Percentiles rank a stretch among this genome's conserved stretches.
Evolutionary conservation across 2,888 invertebrate genomes (phyloP).

Genomic region (Chamaedrilus cognettii): DNA sequence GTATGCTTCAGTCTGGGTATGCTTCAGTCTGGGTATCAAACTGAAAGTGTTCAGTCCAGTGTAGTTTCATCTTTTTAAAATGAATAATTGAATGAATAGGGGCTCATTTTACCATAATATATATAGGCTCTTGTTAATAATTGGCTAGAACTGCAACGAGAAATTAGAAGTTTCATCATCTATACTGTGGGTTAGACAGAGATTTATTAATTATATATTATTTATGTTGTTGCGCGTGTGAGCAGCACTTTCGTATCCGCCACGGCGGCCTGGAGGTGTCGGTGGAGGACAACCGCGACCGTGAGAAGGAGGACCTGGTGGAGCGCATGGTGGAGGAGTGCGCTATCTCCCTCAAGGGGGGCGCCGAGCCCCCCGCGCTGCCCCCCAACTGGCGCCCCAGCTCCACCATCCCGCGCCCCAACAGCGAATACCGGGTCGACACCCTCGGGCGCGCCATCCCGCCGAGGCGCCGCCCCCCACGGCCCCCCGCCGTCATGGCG

Average conservation of each 20-base stretch:
- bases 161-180: too few relatives aligned
- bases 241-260: constrained; percentile 26
- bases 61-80: too few relatives aligned
- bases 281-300: constrained; percentile 18
- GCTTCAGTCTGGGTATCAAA: too few relatives aligned
- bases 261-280: constrained; percentile 19
- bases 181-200: too few relatives aligned
- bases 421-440: neutral
- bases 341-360: constrained; percentile 7
- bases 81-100: too few relatives aligned
- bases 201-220: too few relatives aligned
- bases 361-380: neutral
- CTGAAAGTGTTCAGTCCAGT: too few relatives aligned
- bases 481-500: neutral
- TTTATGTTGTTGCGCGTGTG: neutral
- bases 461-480: too few relatives aligned
- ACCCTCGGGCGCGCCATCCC: neutral
- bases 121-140: too few relatives aligned
- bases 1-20: too few relatives aligned
- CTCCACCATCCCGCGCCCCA: neutral
- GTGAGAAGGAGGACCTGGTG: constrained; percentile 23
- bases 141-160: too few relatives aligned
- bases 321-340: constrained; percentile 23
- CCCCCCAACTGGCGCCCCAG: neutral
- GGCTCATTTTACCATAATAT: too few relatives aligned